These are phyloP conservation scores for Capricornis sumatraensis DNA, from an alignment of 2,113 vertebrate genomes.

Conservation along the genomic window DNA sequence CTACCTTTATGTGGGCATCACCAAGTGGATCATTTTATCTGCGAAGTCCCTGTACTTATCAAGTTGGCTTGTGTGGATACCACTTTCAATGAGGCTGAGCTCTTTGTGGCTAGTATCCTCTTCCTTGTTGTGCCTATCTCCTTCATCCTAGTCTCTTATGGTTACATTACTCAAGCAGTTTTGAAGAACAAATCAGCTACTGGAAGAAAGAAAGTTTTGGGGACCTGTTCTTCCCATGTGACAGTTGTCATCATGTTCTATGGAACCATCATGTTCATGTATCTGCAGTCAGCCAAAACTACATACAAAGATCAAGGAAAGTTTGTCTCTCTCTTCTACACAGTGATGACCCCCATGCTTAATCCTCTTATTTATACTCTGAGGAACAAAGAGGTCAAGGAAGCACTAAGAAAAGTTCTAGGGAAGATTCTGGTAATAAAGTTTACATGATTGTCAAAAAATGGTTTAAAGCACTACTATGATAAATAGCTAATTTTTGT, in stretches of 20 bases:
- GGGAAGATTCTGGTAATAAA: not conserved
- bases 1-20: constrained; percentile 35
- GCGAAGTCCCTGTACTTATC: constrained; percentile 19
- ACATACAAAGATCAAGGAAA: not conserved
- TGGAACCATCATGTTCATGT: constrained; percentile 54
- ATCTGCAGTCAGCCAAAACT: constrained; percentile 38
- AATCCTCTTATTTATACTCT: constrained; percentile 41
- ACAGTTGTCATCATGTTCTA: constrained; percentile 7
- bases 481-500: not conserved
- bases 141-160: not conserved
- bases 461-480: too few relatives aligned
- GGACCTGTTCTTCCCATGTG: constrained; percentile 40
- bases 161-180: not conserved
- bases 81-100: constrained; percentile 26
- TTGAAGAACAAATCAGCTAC: not conserved
- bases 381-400: constrained; percentile 23
- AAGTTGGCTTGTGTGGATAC: constrained; percentile 39
- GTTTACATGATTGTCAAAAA: not conserved
- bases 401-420: not conserved
- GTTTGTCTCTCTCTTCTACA: constrained; percentile 52
- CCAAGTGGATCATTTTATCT: constrained; percentile 17
- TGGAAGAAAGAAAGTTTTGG: not conserved
- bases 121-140: constrained; percentile 20
- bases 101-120: constrained; percentile 28
- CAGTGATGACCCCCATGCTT: not conserved